Conservation (phyloP, 2,888 invertebrate genomes). For the Tuta absoluta region DNA sequence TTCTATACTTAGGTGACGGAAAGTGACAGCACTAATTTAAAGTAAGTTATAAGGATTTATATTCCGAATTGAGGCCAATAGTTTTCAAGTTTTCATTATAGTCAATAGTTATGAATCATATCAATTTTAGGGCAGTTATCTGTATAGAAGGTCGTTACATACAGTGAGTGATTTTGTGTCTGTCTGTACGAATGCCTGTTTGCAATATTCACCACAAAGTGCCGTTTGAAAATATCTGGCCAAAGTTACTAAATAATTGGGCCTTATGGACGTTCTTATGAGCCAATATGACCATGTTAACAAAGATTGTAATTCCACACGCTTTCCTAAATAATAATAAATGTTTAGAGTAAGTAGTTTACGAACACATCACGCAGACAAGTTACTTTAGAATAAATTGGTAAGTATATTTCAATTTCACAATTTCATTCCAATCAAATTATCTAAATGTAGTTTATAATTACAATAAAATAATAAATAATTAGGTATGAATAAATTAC, state of each 20-base stretch:
- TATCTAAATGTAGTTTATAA: background rate
- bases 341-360: too few relatives aligned
- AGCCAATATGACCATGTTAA: too few relatives aligned
- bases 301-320: too few relatives aligned
- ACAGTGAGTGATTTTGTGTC: constrained; percentile 32
- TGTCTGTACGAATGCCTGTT: constrained; percentile 1
- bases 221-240: background rate
- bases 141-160: constrained; percentile 21
- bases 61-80: too few relatives aligned
- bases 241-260: background rate
- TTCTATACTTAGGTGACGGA: too few relatives aligned
- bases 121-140: constrained; percentile 59
- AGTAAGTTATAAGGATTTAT: too few relatives aligned
- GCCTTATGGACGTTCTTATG: background rate
- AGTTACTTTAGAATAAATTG: constrained; percentile 12
- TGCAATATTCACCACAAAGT: background rate
- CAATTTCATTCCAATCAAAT: constrained; percentile 14
- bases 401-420: constrained; percentile 1
- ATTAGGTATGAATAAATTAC: background rate
- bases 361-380: too few relatives aligned
- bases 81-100: constrained; percentile 57
- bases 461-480: background rate
- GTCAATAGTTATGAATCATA: constrained; percentile 71
- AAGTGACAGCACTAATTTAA: too few relatives aligned
- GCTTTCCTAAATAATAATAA: too few relatives aligned